A percentile compares a stretch with the other conserved stretches of the same genome.
phyloP scores from a whole-genome alignment of 2,797 vertebrate species.

The Clarias laeviceps region DNA sequence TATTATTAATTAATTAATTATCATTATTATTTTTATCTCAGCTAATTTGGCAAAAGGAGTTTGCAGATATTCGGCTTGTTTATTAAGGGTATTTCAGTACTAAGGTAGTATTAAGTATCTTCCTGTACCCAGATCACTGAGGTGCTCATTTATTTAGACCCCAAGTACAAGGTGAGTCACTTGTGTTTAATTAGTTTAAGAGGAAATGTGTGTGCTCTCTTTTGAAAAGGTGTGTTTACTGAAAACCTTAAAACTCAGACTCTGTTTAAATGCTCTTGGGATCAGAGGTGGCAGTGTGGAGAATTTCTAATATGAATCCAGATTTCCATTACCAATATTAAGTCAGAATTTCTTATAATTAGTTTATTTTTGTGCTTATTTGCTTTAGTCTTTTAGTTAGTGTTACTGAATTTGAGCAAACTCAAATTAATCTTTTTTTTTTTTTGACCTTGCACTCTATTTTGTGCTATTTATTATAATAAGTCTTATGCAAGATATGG shows the following conservation, averaged over 20 bases:
- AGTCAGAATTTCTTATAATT: neutral
- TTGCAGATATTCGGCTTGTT: neutral
- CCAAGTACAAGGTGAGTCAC: neutral
- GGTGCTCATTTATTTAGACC: neutral
- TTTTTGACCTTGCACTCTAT: neutral
- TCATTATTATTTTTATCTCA: neutral
- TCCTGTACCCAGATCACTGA: neutral
- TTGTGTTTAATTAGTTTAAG: slow-evolving; percentile 16
- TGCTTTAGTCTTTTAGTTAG: neutral
- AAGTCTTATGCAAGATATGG: neutral
- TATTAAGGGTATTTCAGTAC: neutral
- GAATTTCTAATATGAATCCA: neutral
- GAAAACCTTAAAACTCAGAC: neutral
- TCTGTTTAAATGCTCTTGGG: neutral
- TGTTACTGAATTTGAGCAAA: neutral
- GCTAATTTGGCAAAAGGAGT: neutral
- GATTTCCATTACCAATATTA: neutral
- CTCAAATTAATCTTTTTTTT: neutral
- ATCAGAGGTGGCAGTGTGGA: neutral
- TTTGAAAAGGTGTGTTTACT: neutral
- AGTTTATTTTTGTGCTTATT: neutral
- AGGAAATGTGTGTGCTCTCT: neutral
- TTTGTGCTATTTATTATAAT: neutral
- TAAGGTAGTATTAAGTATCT: neutral
- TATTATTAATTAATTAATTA: neutral